phyloP scores from a whole-genome alignment of 2,888 invertebrate genomes.

The Trachelus tabidus region DNA sequence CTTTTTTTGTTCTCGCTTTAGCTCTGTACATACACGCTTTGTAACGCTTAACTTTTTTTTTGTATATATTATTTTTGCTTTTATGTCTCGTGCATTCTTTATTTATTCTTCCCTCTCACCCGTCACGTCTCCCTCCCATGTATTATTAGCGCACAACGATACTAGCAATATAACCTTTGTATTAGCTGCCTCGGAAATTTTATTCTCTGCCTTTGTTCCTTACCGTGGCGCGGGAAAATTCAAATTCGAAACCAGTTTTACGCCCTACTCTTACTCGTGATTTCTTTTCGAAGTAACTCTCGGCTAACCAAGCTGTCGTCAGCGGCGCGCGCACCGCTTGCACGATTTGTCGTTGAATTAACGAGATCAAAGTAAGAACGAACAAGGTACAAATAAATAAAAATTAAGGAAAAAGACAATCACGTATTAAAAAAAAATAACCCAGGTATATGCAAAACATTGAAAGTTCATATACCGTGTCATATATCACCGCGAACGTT shows the following conservation, averaged over 20 bases:
- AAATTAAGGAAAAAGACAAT: not conserved
- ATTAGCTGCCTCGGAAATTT: conserved; percentile 33
- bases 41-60: not conserved
- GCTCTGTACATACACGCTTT: conserved; percentile 38
- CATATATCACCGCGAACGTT: not conserved
- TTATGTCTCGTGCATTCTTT: not conserved
- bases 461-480: not conserved
- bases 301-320: not conserved
- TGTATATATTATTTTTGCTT: not conserved
- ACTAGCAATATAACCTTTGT: conserved; percentile 5
- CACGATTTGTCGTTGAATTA: not conserved
- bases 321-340: not conserved
- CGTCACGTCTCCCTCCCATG: not conserved
- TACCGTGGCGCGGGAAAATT: conserved; percentile 1
- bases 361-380: not conserved
- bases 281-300: not conserved
- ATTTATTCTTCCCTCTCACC: not conserved
- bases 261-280: not conserved
- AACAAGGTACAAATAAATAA: too few relatives aligned
- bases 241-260: not conserved
- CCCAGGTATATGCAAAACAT: not conserved
- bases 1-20: conserved; percentile 29
- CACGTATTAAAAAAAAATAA: not conserved
- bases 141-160: not conserved
- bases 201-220: conserved; percentile 26